Conservation (phyloP, 2,113 vertebrate genomes). For the Theropithecus gelada region DNA sequence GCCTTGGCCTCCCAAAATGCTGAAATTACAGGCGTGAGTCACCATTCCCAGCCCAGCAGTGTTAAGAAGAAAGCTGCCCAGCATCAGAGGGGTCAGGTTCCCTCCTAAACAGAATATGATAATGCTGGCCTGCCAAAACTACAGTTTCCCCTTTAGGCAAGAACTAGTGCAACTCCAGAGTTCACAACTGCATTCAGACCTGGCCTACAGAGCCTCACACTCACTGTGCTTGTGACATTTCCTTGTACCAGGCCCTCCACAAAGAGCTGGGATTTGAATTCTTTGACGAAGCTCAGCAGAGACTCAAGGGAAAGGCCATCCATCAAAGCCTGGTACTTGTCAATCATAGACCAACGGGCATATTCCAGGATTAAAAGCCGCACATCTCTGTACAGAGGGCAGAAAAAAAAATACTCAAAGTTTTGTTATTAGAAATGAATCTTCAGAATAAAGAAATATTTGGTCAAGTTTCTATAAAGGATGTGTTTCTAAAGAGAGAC, state of each 20-base stretch:
- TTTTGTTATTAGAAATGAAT: constrained; percentile 24
- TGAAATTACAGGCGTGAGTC: no score
- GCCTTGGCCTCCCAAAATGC: no score
- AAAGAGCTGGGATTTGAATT: constrained; percentile 92
- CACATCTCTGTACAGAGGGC: constrained; percentile 87
- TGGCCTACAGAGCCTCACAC: constrained; percentile 59
- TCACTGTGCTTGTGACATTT: constrained; percentile 93
- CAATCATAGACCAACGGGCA: constrained; percentile 94
- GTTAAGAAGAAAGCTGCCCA: background rate
- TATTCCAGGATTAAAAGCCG: constrained; percentile 94
- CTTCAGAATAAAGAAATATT: background rate
- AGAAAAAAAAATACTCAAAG: background rate
- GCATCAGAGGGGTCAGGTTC: background rate
- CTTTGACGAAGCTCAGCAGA: constrained; percentile 88
- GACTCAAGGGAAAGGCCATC: constrained; percentile 88
- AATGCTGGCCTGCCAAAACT: background rate
- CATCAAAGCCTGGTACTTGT: constrained; percentile 92
- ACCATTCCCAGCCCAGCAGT: background rate
- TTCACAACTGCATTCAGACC: background rate
- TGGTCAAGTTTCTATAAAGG: background rate
- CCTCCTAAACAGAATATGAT: background rate
- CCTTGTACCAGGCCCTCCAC: constrained; percentile 95
- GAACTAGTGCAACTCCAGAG: background rate
- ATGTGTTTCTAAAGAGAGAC: constrained; percentile 27
- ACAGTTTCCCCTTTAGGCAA: background rate